Conservation (phyloP, 2,797 vertebrate genomes). For the Brachymystax lenok region DNA sequence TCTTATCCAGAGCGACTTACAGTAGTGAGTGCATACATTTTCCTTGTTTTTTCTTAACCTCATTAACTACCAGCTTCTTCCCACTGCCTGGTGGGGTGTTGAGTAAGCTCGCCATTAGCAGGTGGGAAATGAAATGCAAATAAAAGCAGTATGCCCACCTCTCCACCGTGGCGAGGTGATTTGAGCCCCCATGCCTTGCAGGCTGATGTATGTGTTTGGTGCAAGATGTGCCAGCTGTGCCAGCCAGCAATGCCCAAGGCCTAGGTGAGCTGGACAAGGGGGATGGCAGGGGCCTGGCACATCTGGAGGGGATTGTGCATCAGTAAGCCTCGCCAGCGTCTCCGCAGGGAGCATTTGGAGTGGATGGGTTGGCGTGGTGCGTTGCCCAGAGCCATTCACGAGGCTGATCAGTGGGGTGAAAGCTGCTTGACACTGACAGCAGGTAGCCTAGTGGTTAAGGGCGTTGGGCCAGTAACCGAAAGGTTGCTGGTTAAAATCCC, state of each 20-base stretch:
- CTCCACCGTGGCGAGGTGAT: not conserved
- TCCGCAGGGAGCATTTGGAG: not conserved
- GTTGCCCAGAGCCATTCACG: not conserved
- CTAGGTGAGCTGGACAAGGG: not conserved
- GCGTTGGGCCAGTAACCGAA: too few relatives aligned
- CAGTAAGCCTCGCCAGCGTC: not conserved
- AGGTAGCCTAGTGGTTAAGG: too few relatives aligned
- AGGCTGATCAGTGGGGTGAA: not conserved
- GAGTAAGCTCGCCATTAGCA: not conserved
- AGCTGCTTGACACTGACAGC: not conserved
- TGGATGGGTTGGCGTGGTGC: not conserved
- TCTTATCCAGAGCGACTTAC: not conserved
- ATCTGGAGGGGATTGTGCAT: slow-evolving; percentile 3
- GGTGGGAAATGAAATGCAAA: not conserved
- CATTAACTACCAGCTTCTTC: not conserved
- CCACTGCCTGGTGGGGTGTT: not conserved
- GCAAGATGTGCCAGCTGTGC: not conserved
- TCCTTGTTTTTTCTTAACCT: not conserved
- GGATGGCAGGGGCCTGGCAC: slow-evolving; percentile 5
- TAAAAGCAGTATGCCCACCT: not conserved
- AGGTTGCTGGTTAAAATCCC: too few relatives aligned
- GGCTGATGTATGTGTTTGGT: not conserved
- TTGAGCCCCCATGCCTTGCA: not conserved
- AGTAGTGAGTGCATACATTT: too few relatives aligned
- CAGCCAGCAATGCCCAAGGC: not conserved